Percentiles rank a stretch among this genome's conserved stretches.
Conservation (phyloP, 2,113 vertebrate species). For the Onychostoma macrolepis region DNA sequence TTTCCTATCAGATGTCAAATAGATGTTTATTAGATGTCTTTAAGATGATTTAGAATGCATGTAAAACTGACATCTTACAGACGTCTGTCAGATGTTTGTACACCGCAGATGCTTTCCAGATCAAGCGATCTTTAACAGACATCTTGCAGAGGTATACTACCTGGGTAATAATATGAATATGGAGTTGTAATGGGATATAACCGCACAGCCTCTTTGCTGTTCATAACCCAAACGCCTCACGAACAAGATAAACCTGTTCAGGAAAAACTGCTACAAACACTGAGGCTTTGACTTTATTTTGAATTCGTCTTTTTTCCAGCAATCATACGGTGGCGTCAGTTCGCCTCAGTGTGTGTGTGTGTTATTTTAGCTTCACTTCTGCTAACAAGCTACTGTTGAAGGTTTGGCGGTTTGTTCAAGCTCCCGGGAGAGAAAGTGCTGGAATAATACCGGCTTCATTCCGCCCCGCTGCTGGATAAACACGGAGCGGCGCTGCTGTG, state of each 20-base stretch:
- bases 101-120: too few relatives aligned
- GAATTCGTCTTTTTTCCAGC: slow-evolving; percentile 19
- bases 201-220: neutral
- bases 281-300: slow-evolving; percentile 29
- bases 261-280: slow-evolving; percentile 3
- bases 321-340: slow-evolving; percentile 46
- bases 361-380: slow-evolving; percentile 39
- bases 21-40: too few relatives aligned
- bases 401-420: slow-evolving; percentile 71
- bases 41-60: too few relatives aligned
- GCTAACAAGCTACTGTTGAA: slow-evolving; percentile 72
- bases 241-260: slow-evolving; percentile 22
- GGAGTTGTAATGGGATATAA: neutral
- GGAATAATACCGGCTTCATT: slow-evolving; percentile 73
- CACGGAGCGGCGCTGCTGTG: slow-evolving; percentile 63
- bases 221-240: neutral
- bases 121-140: too few relatives aligned
- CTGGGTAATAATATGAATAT: neutral
- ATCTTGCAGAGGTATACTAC: too few relatives aligned
- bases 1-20: too few relatives aligned
- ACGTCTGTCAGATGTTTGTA: too few relatives aligned
- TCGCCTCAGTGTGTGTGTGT: slow-evolving; percentile 39
- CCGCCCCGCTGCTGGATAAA: slow-evolving; percentile 69
- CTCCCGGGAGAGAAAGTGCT: slow-evolving; percentile 71
- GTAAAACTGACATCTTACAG: too few relatives aligned